Percentiles rank a stretch among this genome's conserved stretches.
Evolutionary conservation across 2,888 invertebrate species (phyloP).

Genomic region (Psylliodes chrysocephalus): DNA sequence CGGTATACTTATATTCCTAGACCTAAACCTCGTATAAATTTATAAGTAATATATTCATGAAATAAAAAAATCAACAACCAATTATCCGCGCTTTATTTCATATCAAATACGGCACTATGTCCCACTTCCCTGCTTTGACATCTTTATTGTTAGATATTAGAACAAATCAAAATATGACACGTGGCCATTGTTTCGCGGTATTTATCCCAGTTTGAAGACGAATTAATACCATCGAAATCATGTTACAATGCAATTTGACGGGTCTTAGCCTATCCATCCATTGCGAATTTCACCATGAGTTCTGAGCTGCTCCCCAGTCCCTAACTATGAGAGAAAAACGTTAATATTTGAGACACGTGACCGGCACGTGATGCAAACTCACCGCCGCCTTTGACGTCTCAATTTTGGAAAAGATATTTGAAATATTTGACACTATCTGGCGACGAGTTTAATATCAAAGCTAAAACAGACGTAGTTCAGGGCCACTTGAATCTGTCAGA

Average conservation of each 20-base stretch:
- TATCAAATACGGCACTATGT: conserved; percentile 10
- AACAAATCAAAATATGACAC: conserved; percentile 48
- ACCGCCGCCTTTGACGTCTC: conserved; percentile 51
- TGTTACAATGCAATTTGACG: conserved; percentile 55
- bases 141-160: conserved; percentile 26
- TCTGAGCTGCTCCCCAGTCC: background rate
- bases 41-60: no score
- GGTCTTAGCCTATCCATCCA: conserved; percentile 47
- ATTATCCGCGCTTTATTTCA: conserved; percentile 4
- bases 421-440: conserved; percentile 58
- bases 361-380: conserved; percentile 47
- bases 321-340: conserved; percentile 49
- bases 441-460: conserved; percentile 31
- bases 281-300: conserved; percentile 10
- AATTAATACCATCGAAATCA: conserved; percentile 53
- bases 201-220: conserved; percentile 47
- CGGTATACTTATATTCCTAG: no score
- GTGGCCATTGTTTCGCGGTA: conserved; percentile 50
- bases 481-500: conserved; percentile 26
- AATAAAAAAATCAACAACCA: background rate
- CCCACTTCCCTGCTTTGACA: conserved; percentile 31
- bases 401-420: conserved; percentile 54
- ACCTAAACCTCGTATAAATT: no score
- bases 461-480: conserved; percentile 25
- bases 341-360: conserved; percentile 60